Evolutionary conservation across 2,888 invertebrate genomes (phyloP), one percentile per base, ranked within the genome.

Genomic region (Mechanitis mazaeus): DNA sequence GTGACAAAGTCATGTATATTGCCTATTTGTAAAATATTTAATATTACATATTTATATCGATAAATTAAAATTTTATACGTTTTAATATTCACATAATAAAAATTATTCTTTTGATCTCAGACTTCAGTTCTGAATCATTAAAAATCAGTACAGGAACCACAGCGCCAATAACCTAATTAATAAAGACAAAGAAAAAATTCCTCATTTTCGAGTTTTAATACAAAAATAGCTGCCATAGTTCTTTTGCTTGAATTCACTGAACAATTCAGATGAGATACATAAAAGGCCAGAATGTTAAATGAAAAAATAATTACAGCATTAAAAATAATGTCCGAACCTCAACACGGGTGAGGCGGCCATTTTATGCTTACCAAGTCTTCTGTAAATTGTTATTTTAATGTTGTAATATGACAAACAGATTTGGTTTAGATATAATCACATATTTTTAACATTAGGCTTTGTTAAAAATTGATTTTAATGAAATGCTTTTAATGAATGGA

Each of bases 271-370:
- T 6, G 53, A 20, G 55, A 38, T 56, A 45, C 20, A 45, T 12
- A 35, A 56, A 54, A 57, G 56, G 54, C 53, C 28, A 45, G 55
- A 54, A 57, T 58, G 53, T 60, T 33, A 42, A 28, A 58, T 58
- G 59, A 58, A 59, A 62, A 62, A 62, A 64, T 64, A 60, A 60
- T 62, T 62, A 64, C 55, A 28, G 45, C 12, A 58, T 60, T 60
- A 62, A 60, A 59, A 58, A 58, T 61, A 61, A 62, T 58, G 57
- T 47, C 47, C 47, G 56, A 31, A 46, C 57, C 31, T n/a, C 33
- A 55, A 50, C 38, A 12, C 35, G 9, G 12, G 42, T n/a, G 20
- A 28, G 42, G 31, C 58, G 46, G 56, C 45, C 53, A 54, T 59
- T 54, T 56, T 54, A 56, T 59, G 54, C 20, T 59, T 31, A 50